A percentile compares a stretch with the other conserved stretches of the same genome.
Conservation (phyloP, 1,140 invertebrate species). For the Euura lappo region DNA sequence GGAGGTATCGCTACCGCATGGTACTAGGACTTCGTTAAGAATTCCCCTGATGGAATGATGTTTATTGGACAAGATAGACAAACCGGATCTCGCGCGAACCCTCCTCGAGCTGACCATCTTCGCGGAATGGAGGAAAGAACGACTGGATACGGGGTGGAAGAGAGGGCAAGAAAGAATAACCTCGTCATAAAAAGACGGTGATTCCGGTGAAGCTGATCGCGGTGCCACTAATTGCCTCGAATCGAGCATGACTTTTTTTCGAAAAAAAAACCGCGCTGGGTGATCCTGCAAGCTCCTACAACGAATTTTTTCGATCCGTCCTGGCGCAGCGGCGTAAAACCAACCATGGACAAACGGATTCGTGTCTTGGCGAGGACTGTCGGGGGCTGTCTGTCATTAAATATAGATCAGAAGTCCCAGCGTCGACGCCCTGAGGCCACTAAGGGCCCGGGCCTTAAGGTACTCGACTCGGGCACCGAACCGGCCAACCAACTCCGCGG, state of each 20-base stretch:
- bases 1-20: not conserved
- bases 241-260: not conserved
- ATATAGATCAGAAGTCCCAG: slow-evolving; percentile 20
- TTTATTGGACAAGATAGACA: slow-evolving; percentile 58
- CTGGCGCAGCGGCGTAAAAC: not conserved
- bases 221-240: not conserved
- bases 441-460: not conserved
- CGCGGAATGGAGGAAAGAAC: slow-evolving; percentile 52
- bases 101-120: slow-evolving; percentile 31
- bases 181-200: not conserved
- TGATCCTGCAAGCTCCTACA: too few species aligned
- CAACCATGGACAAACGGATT: not conserved
- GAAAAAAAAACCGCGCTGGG: too few species aligned
- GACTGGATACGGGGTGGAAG: slow-evolving; percentile 9
- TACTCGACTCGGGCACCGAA: not conserved
- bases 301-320: not conserved
- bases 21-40: not conserved
- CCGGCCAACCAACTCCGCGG: not conserved
- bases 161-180: not conserved
- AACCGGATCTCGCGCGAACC: slow-evolving; percentile 52
- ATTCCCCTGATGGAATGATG: slow-evolving; percentile 29
- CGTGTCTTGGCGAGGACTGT: not conserved
- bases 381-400: slow-evolving; percentile 15
- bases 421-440: not conserved
- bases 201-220: not conserved